These are phyloP conservation scores for Anguilla pacifica DNA, from an alignment of 2,797 vertebrate genomes.

Conservation along the genomic window DNA sequence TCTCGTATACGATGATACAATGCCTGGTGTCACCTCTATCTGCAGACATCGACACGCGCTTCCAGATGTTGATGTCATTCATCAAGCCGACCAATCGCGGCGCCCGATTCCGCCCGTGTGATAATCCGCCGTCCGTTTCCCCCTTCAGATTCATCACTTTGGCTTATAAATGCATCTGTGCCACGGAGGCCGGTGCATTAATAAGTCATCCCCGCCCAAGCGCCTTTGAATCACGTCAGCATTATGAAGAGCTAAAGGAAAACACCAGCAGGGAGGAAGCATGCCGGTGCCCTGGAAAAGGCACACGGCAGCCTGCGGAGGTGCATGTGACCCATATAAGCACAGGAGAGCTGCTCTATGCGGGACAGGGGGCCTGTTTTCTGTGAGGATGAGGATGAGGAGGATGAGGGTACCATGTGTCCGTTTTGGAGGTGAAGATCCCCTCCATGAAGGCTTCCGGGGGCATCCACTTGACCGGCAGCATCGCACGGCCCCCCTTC, in stretches of 20 bases:
- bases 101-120: background rate
- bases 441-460: slow-evolving; percentile 99
- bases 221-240: background rate
- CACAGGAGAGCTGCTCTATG: background rate
- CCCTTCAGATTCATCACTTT: background rate
- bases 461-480: slow-evolving; percentile 99
- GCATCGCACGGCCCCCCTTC: slow-evolving; percentile 96
- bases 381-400: background rate
- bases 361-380: background rate
- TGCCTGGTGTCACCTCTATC: background rate
- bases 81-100: background rate
- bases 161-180: background rate
- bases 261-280: background rate
- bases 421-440: slow-evolving; percentile 98
- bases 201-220: background rate
- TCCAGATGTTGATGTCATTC: background rate
- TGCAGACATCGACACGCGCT: background rate
- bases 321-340: slow-evolving; percentile 6
- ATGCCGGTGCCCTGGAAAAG: background rate
- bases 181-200: background rate
- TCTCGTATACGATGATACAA: background rate
- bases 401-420: slow-evolving; percentile 81
- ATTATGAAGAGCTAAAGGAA: background rate
- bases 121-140: background rate
- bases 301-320: background rate